These are phyloP conservation scores for Drosophila jambulina DNA, from an alignment of 1,140 invertebrate genomes.

Conservation along the genomic window DNA sequence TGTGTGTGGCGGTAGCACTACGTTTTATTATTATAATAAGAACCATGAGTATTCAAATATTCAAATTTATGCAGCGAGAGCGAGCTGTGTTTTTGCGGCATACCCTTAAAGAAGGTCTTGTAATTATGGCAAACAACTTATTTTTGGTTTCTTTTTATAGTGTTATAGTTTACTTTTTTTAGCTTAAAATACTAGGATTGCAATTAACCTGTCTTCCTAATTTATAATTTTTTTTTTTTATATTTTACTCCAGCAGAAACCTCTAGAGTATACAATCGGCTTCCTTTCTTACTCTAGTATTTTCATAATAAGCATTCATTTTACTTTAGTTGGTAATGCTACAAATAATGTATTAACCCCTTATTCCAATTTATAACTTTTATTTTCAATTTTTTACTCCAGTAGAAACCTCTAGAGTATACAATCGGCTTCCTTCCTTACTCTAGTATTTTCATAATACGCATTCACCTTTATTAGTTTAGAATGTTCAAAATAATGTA, in stretches of 20 bases:
- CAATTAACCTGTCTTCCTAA: neutral
- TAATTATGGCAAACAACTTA: neutral
- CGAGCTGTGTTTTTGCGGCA: constrained; percentile 12
- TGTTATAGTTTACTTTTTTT: neutral
- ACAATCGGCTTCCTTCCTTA: too few species aligned
- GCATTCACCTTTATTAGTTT: too few species aligned
- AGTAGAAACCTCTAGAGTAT: too few species aligned
- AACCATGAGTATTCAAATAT: constrained; percentile 69
- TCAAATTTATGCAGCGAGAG: constrained; percentile 63
- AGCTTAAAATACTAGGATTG: neutral
- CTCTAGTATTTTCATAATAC: too few species aligned
- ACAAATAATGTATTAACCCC: too few species aligned
- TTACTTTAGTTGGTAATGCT: too few species aligned
- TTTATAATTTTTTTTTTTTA: neutral
- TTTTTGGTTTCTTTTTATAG: neutral
- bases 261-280: neutral
- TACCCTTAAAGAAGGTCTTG: neutral
- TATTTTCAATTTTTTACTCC: neutral
- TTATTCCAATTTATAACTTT: neutral
- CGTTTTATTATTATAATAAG: constrained; percentile 63
- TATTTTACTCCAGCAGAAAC: neutral
- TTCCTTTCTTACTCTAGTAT: neutral
- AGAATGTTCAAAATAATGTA: too few species aligned
- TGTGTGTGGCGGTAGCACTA: constrained; percentile 13
- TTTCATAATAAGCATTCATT: too few species aligned